phyloP scores from a whole-genome alignment of 2,113 vertebrate species.

The Nanorana parkeri region DNA sequence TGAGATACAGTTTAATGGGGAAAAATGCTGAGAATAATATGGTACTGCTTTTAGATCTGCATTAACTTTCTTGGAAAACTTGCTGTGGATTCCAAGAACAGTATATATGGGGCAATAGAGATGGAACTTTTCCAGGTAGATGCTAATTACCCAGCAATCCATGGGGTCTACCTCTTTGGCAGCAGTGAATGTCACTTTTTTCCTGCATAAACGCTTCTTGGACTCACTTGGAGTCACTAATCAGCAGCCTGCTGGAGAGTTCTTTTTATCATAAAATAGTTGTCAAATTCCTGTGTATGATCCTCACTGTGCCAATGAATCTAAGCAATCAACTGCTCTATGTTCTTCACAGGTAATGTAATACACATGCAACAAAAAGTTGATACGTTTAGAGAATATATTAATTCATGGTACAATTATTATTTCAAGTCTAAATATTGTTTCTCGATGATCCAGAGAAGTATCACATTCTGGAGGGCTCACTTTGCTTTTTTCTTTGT shows the following conservation, averaged over 20 bases:
- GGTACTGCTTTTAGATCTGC: background rate
- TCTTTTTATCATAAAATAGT: background rate
- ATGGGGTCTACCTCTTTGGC: background rate
- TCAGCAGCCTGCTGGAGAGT: background rate
- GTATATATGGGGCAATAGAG: background rate
- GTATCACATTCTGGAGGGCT: no score
- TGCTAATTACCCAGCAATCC: background rate
- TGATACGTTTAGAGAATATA: no score
- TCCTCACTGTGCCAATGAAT: background rate
- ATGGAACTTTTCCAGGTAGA: constrained; percentile 2
- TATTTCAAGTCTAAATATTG: no score
- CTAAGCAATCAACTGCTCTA: no score
- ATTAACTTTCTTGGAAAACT: constrained; percentile 27
- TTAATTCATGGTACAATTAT: no score
- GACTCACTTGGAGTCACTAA: background rate
- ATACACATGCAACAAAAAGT: no score
- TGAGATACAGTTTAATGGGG: background rate
- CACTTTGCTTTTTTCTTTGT: no score
- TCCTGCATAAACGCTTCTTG: background rate
- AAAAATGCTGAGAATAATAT: background rate
- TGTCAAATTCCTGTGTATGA: background rate
- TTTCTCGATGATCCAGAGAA: no score
- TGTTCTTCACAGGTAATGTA: no score
- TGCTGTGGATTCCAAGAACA: background rate
- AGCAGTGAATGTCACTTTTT: background rate